Conservation (phyloP, 2,797 vertebrate genomes). For the Anas capensis region DNA sequence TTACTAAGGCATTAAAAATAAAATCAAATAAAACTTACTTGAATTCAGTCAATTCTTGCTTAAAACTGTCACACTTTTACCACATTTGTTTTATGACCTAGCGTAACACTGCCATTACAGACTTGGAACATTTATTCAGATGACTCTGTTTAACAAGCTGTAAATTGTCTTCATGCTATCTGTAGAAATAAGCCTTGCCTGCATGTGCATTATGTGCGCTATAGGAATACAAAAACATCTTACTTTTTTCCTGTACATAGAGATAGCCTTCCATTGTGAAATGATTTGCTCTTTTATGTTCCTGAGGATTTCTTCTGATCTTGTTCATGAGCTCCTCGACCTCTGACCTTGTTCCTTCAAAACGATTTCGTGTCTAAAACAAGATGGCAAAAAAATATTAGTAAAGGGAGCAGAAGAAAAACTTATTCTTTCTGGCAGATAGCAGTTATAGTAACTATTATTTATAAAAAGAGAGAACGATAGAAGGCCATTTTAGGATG, state of each 20-base stretch:
- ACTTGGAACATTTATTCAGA: not conserved
- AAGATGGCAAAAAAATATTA: not conserved
- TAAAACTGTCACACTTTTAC: not conserved
- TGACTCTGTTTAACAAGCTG: not conserved
- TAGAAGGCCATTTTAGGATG: not conserved
- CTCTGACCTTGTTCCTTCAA: constrained; percentile 94
- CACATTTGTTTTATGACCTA: not conserved
- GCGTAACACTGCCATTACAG: not conserved
- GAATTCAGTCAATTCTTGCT: not conserved
- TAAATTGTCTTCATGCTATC: not conserved
- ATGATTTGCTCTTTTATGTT: constrained; percentile 91
- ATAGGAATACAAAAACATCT: constrained; percentile 27
- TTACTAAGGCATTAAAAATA: not conserved
- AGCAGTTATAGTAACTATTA: not conserved
- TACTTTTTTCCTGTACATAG: constrained; percentile 97
- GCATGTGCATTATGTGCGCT: not conserved
- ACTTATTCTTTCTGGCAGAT: not conserved
- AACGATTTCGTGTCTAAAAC: constrained; percentile 92
- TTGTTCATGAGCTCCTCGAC: constrained; percentile 95
- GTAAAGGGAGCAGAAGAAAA: not conserved
- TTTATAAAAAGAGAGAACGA: not conserved
- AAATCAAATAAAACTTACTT: not conserved
- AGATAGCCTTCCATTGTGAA: constrained; percentile 96
- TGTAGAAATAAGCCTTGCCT: not conserved
- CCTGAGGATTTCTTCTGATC: constrained; percentile 89